Conservation (phyloP, 1,140 invertebrate genomes). For the Eueides isabella region DNA sequence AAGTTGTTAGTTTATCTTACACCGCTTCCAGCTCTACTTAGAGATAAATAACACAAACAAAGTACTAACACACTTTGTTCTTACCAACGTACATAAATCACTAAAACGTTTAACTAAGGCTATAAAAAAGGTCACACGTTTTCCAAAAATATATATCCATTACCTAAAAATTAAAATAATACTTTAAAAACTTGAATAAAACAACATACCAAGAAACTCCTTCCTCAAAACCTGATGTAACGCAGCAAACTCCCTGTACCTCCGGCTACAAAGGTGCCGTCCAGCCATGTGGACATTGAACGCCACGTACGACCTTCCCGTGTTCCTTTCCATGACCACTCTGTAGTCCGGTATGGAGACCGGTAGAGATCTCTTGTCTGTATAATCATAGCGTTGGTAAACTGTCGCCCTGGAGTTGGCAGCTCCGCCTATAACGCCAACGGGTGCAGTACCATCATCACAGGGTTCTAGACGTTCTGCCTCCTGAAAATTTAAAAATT, state of each 20-base stretch:
- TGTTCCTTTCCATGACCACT: conserved; percentile 85
- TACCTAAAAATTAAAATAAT: too few species aligned
- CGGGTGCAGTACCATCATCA: conserved; percentile 93
- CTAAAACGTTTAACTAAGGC: too few species aligned
- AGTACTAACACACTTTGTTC: too few species aligned
- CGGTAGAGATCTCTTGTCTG: conserved; percentile 98
- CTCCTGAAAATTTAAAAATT: conserved; percentile 83
- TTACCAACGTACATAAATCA: too few species aligned
- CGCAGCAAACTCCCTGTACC: conserved; percentile 97
- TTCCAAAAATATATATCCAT: too few species aligned
- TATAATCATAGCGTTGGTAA: conserved; percentile 90
- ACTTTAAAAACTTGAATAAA: too few species aligned
- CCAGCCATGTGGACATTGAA: conserved; percentile 99
- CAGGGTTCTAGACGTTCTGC: conserved; percentile 92
- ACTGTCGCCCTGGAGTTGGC: conserved; percentile 68
- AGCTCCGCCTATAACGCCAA: conserved; percentile 86
- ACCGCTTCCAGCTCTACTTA: too few species aligned
- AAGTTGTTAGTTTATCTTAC: too few species aligned
- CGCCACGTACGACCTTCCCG: conserved; percentile 95
- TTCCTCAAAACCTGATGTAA: conserved; percentile 95
- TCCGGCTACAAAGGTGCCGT: conserved; percentile 96
- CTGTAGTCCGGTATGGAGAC: conserved; percentile 95
- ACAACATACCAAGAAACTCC: conserved; percentile 91
- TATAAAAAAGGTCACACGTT: too few species aligned
- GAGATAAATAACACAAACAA: too few species aligned